Base-by-base conservation (phyloP, 2,797 vertebrate species). In the Threskiornis aethiopicus region DNA sequence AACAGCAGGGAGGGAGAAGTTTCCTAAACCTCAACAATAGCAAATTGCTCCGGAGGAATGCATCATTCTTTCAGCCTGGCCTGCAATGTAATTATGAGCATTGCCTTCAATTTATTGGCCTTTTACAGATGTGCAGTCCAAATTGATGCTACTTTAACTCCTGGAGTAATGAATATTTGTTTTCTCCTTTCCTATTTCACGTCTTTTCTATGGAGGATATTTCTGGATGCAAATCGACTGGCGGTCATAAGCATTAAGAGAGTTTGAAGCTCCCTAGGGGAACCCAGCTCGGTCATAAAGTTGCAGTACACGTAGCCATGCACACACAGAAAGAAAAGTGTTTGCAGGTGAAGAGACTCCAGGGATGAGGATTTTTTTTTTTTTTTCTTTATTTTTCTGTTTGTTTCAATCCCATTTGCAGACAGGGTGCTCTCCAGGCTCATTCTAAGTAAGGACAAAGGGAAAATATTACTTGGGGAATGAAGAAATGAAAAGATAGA, bases 101-200 rank as follows among this genome's bases (percentile, higher is more conserved):
- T 58, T 82, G 79, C 65, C 61, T 94, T 95, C 89, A 95, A 89
- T 95, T 93, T 95, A 94, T 91, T 96, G 95, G 82, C 76, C 87
- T 93, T 96, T 90, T 97, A 95, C 89, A 90, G 84, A 94, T 95
- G 87, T 95, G 87, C 44, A 78, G 8, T 83, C 37, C 85, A 94
- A 96, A 91, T 88, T 55, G 65, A 88, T 84, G 72, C 26, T 96
- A 75, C 87, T 95, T 96, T 91, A 95, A 96, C 85, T 94, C 85
- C 54, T 75, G n/a, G 16, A 95, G 76, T 93, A 96, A 95, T 93
- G 85, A 94, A 88, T 93, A 94, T 91, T 94, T 91, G 83, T 94
- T 95, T 95, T 91, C 76, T 92, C 64, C 80, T 90, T 91, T 69
- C 61, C 76, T 90, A 78, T 93, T 96, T 85, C 80, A 84, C 5